Evolutionary conservation across 2,113 vertebrate species (phyloP), one percentile per base, ranked within the genome.

Genomic region (Megatriorchis doriae): DNA sequence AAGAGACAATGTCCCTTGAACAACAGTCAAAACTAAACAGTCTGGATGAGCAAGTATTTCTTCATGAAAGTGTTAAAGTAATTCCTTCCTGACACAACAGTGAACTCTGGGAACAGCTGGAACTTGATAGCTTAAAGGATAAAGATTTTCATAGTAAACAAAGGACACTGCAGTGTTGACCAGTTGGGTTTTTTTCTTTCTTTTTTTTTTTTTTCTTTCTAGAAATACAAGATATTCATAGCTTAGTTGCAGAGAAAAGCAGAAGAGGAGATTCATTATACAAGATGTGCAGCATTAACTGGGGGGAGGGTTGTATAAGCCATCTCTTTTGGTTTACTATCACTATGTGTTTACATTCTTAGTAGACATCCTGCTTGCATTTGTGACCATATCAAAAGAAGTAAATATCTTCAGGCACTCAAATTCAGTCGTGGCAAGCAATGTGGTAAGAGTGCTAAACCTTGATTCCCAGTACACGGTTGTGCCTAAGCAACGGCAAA

Each of bases 51-150:
- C 43, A 97, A 96, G 93, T 92, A 83, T 83, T 94, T 70, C 55
- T 83, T 67, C 59, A 52, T 45, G 29, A 27, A 92, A 88, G 77
- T 63, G 55, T 90, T 92, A 93, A 90, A 94, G 48, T 67, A 92
- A 92, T 94, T 94, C 82, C 63, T 71, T 92, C 80, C 40, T 83
- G 75, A 84, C 80, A 86, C 40, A 83, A 78, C 55, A 45, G 55
- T 92, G 86, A 95, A 84, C 82, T 81, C 82, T 50, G 34, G 25
- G 47, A 88, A 90, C 94, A 90, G 80, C 75, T 95, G 88, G 82
- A 93, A 94, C 52, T 88, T 61, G 42, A 73, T 78, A 91, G 78
- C 56, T 96, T 87, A 93, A 94, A 90, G 90, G 78, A 85, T 88
- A 94, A 96, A 91, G 38, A 74, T 67, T 81, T 96, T 78, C 72